Conservation (phyloP, 2,888 invertebrate species). For the Apodemia duryi region DNA sequence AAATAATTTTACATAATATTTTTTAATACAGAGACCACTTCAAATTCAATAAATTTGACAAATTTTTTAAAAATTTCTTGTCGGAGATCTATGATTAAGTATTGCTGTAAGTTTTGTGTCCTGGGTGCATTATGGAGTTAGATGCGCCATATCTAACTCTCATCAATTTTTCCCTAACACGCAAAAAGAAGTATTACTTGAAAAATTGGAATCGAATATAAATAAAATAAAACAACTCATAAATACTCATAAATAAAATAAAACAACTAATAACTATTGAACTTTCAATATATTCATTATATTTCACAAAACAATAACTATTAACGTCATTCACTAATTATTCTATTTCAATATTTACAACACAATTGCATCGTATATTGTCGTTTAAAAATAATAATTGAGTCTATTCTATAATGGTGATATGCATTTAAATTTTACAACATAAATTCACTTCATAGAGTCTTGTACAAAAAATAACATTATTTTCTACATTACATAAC, state of each 20-base stretch:
- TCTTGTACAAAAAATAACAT: conserved; percentile 12
- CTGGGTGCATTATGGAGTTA: no score
- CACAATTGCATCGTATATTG: conserved; percentile 28
- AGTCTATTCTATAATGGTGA: background rate
- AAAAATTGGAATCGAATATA: no score
- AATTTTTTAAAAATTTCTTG: no score
- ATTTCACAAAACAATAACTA: conserved; percentile 74
- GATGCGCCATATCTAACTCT: no score
- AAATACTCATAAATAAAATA: conserved; percentile 26
- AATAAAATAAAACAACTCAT: conserved; percentile 12
- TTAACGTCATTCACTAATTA: conserved; percentile 56
- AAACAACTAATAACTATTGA: conserved; percentile 42
- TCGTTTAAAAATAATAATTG: conserved; percentile 1
- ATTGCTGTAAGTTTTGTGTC: no score
- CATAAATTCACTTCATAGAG: background rate
- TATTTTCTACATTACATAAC: conserved; percentile 5
- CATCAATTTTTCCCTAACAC: no score
- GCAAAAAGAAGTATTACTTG: no score
- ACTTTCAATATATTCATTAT: conserved; percentile 75
- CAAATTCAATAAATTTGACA: no score
- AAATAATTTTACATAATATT: no score
- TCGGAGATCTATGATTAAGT: no score
- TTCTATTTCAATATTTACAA: conserved; percentile 64
- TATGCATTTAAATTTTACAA: conserved; percentile 9
- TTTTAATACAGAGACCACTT: no score